phyloP scores from a whole-genome alignment of 2,113 vertebrate species.

The Centropus bengalensis region DNA sequence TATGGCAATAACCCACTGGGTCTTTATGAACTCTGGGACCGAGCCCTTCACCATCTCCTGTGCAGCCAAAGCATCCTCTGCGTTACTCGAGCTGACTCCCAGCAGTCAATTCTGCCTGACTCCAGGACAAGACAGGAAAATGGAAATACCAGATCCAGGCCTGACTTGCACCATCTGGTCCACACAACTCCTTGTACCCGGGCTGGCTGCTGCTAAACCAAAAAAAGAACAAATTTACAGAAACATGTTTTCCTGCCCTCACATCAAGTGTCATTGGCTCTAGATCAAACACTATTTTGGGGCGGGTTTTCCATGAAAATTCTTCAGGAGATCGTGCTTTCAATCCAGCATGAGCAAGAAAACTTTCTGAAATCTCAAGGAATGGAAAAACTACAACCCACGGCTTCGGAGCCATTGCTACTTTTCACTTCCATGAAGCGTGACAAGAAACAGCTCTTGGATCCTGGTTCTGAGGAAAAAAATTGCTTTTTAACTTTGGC shows the following conservation, averaged over 20 bases:
- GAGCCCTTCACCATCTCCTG: background rate
- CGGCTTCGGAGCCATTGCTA: background rate
- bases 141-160: background rate
- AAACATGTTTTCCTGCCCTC: background rate
- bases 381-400: background rate
- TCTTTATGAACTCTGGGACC: background rate
- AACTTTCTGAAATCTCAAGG: background rate
- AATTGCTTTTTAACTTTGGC: background rate
- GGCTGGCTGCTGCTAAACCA: background rate
- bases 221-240: background rate
- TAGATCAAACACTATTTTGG: rapidly evolving
- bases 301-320: background rate
- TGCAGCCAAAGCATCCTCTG: background rate
- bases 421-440: conserved; percentile 62
- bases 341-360: background rate
- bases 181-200: background rate
- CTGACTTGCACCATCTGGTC: rapidly evolving
- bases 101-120: background rate
- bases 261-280: background rate
- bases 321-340: background rate
- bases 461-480: conserved; percentile 42
- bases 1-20: rapidly evolving
- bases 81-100: rapidly evolving
- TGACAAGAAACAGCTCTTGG: conserved; percentile 64
- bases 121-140: background rate